A percentile compares a stretch with the other conserved stretches of the same genome.
These are phyloP conservation scores for Tortrix viridana DNA, from an alignment of 2,888 invertebrate species.

Conservation along the genomic window DNA sequence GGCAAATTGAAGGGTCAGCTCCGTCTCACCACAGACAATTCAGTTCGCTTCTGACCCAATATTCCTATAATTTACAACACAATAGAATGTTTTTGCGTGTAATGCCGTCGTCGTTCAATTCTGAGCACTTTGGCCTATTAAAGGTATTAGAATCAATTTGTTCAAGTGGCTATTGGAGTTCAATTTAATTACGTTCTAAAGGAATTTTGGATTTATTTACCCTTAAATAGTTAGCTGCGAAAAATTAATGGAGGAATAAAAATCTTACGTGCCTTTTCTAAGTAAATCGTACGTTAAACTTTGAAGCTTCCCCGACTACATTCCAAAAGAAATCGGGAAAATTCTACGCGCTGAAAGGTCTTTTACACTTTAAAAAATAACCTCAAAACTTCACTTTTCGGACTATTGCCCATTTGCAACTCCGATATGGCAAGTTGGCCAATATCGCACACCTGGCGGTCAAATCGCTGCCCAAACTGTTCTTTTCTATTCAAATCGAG, in stretches of 20 bases:
- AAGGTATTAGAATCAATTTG: conserved; percentile 22
- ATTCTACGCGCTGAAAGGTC: background rate
- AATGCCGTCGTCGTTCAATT: conserved; percentile 27
- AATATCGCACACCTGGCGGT: conserved; percentile 46
- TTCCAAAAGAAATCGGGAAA: background rate
- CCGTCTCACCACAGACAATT: conserved; percentile 25
- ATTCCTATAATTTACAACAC: conserved; percentile 30
- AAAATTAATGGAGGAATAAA: too few relatives aligned
- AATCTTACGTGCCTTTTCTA: too few relatives aligned
- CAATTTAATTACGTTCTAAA: conserved; percentile 4
- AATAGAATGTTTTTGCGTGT: conserved; percentile 30
- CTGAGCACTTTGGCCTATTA: conserved; percentile 5
- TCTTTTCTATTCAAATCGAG: conserved; percentile 52
- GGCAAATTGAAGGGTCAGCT: conserved; percentile 28
- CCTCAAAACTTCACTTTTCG: conserved; percentile 23
- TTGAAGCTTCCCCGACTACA: too few relatives aligned
- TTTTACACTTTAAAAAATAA: conserved; percentile 24
- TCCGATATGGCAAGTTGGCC: conserved; percentile 33
- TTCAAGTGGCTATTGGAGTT: conserved; percentile 3
- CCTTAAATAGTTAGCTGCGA: too few relatives aligned
- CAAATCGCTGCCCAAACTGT: conserved; percentile 46
- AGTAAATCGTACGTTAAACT: too few relatives aligned
- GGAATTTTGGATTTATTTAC: background rate
- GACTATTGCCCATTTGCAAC: conserved; percentile 18
- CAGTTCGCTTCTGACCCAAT: conserved; percentile 29